Conservation (phyloP, 2,113 vertebrate species). For the Vulpes vulpes region DNA sequence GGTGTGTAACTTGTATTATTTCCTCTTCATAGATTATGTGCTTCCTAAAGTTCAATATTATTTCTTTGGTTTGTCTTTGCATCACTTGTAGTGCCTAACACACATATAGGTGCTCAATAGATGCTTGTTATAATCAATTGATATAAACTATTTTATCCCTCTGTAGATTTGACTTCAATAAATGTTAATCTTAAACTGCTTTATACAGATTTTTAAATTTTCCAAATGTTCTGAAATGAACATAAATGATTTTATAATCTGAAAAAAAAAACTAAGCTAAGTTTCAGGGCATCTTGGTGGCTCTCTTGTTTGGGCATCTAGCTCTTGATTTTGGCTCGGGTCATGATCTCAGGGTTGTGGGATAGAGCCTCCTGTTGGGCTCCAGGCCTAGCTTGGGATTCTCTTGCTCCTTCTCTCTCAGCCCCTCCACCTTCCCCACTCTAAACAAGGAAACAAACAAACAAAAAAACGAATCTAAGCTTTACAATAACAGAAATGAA, state of each 20-base stretch:
- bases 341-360: neutral
- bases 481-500: neutral
- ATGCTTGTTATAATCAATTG: neutral
- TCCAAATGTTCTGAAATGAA: conserved; percentile 8
- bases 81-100: neutral
- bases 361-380: neutral
- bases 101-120: neutral
- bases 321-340: neutral
- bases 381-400: neutral
- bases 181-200: neutral
- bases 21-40: neutral
- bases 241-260: neutral
- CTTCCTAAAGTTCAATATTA: neutral
- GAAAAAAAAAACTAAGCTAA: neutral
- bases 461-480: neutral
- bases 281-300: neutral
- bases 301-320: neutral
- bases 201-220: neutral
- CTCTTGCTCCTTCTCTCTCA: neutral
- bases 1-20: neutral
- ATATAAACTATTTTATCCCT: neutral
- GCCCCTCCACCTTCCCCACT: neutral
- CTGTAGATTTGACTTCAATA: neutral
- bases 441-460: neutral
- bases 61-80: neutral